Conservation (phyloP, 1,140 invertebrate genomes). For the Gonioctena quinquepunctata region DNA sequence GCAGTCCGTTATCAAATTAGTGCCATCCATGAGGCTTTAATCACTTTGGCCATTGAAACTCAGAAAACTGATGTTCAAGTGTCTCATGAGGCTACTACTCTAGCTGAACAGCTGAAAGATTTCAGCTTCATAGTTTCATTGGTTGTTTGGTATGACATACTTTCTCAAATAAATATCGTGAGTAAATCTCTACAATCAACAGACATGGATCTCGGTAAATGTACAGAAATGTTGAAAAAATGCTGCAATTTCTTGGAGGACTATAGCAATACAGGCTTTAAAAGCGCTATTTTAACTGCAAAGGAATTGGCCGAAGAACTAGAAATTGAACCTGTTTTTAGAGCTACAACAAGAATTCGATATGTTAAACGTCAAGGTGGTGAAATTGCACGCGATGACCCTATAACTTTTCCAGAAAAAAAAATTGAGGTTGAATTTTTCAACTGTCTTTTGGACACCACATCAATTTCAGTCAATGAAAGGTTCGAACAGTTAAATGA, state of each 20-base stretch:
- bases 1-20: slow-evolving; percentile 26
- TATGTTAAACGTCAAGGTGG: neutral
- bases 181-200: slow-evolving; percentile 24
- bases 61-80: slow-evolving; percentile 11
- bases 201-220: neutral
- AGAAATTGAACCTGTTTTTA: neutral
- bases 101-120: slow-evolving; percentile 11
- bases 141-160: slow-evolving; percentile 23
- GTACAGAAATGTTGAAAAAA: neutral
- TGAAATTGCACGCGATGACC: neutral
- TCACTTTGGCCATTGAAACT: slow-evolving; percentile 12
- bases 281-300: neutral
- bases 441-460: neutral
- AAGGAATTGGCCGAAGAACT: neutral
- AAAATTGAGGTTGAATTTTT: neutral
- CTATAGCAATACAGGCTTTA: neutral
- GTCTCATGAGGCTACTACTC: slow-evolving; percentile 12
- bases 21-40: slow-evolving; percentile 11
- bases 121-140: slow-evolving; percentile 27
- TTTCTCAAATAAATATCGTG: slow-evolving; percentile 17
- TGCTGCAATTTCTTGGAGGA: neutral
- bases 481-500: neutral
- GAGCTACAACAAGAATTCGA: neutral
- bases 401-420: neutral
- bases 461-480: neutral